phyloP scores from a whole-genome alignment of 2,888 invertebrate genomes.

The Tenthredo mesomela region DNA sequence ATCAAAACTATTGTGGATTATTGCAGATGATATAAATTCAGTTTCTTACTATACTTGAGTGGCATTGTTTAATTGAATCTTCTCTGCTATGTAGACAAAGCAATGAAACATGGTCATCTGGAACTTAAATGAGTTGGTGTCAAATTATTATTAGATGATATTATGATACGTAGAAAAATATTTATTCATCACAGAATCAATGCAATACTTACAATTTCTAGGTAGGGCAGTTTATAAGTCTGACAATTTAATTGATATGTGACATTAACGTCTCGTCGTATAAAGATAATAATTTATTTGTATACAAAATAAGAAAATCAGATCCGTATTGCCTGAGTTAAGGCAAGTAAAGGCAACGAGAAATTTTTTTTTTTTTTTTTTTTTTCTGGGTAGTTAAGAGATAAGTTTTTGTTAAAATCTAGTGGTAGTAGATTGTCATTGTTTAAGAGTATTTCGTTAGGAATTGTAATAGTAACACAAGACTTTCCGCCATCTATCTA shows the following conservation, averaged over 20 bases:
- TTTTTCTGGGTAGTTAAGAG: background rate
- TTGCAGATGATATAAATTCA: background rate
- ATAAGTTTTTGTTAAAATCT: conserved; percentile 20
- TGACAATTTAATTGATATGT: conserved; percentile 38
- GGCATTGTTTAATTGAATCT: background rate
- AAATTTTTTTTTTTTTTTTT: conserved; percentile 13
- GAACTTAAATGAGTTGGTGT: conserved; percentile 48
- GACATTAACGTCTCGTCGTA: conserved; percentile 3
- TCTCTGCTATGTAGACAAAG: background rate
- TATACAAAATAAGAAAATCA: conserved; percentile 32
- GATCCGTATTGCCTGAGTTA: conserved; percentile 8
- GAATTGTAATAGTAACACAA: conserved; percentile 38
- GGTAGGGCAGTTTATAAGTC: conserved; percentile 43
- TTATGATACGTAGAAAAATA: conserved; percentile 53
- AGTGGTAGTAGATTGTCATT: conserved; percentile 42
- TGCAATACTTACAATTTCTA: conserved; percentile 53
- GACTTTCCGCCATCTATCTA: conserved; percentile 28
- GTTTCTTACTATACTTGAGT: background rate
- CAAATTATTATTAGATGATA: conserved; percentile 53
- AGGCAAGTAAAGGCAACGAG: conserved; percentile 12
- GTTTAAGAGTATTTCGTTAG: conserved; percentile 34
- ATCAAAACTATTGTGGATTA: background rate
- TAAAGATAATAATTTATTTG: conserved; percentile 38
- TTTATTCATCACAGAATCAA: conserved; percentile 56
- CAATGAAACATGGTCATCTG: conserved; percentile 45